phyloP scores from a whole-genome alignment of 2,888 invertebrate genomes.

The Epirrhoe alternata region DNA sequence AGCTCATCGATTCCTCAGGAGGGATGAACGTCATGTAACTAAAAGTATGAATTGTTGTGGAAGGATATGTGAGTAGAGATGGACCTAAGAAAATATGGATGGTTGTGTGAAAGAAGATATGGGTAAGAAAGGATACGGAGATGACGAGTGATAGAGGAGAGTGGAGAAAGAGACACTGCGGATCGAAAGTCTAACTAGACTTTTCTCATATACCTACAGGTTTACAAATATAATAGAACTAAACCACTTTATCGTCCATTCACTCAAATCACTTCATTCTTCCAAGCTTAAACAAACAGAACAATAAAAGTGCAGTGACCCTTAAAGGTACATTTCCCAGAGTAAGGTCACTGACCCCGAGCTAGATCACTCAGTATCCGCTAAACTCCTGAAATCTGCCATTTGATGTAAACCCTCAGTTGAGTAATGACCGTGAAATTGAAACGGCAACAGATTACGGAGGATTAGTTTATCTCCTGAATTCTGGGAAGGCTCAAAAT shows the following conservation, averaged over 20 bases:
- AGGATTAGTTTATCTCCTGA: conserved; percentile 17
- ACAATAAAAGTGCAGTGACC: conserved; percentile 7
- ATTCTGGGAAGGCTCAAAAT: background rate
- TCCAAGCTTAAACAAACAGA: background rate
- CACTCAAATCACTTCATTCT: background rate
- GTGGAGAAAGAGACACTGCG: no score
- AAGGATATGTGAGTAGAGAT: no score
- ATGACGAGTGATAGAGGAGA: no score
- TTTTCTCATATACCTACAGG: no score
- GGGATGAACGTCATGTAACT: no score
- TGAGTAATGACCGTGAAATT: conserved; percentile 29
- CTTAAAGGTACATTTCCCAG: conserved; percentile 9
- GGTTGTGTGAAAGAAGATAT: no score
- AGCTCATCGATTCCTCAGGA: no score
- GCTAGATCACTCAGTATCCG: conserved; percentile 5
- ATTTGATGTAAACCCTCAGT: conserved; percentile 7
- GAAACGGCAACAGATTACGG: conserved; percentile 18
- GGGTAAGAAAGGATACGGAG: no score
- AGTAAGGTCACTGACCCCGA: conserved; percentile 7
- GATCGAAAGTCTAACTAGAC: no score
- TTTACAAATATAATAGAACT: no score
- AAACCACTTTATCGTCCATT: background rate
- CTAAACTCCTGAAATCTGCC: background rate
- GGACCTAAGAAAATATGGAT: no score
- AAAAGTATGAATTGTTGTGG: no score